Base-by-base conservation (phyloP, 2,113 vertebrate species). In the Salvelinus fontinalis region DNA sequence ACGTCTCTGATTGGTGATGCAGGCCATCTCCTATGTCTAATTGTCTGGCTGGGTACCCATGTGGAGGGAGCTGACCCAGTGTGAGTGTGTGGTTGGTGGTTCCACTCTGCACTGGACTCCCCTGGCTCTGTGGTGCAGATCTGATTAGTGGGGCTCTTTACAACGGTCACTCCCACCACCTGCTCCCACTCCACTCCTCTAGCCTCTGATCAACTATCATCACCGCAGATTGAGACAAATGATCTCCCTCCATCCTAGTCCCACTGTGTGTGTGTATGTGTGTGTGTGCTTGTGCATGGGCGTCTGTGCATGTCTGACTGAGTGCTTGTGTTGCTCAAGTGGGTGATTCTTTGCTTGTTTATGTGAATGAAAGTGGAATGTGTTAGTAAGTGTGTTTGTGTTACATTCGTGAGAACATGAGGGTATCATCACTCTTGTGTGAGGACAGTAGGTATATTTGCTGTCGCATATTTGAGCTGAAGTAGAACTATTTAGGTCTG, bases 71-170 rank as follows among this genome's bases (percentile, higher is more conserved):
- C 75, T 83, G 76, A 83, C 75, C 70, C 76, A 49, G 31, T 49
- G 60, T 39, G 57, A 31, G 44, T 26, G 71, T 81, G 59, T 64
- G 62, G 71, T 86, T 54, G 70, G 79, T 69, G 18, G 81, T 78
- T 77, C 71, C 74, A 70, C 3, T 8, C 59, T 11, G n/a, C n/a
- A 2, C 66, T 2, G 29, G 31, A 77, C 78, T 86, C 83, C 71
- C 75, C 39, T 44, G 73, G 79, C 74, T 84, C 79, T 31, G 74
- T 80, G 81, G 78, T 81, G 78, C 77, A 83, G 85, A 89, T 90
- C 84, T 89, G 87, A 89, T 91, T 89, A 84, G 81, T 74, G 80
- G 83, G 83, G 82, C 77, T 83, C 79, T 83, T 81, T 77, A 79
- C 79, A 82, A 87, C 84, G 6, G 78, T 78, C 73, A 75, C 73